phyloP scores from a whole-genome alignment of 2,888 invertebrate species.

The Orthonevra nobilis region DNA sequence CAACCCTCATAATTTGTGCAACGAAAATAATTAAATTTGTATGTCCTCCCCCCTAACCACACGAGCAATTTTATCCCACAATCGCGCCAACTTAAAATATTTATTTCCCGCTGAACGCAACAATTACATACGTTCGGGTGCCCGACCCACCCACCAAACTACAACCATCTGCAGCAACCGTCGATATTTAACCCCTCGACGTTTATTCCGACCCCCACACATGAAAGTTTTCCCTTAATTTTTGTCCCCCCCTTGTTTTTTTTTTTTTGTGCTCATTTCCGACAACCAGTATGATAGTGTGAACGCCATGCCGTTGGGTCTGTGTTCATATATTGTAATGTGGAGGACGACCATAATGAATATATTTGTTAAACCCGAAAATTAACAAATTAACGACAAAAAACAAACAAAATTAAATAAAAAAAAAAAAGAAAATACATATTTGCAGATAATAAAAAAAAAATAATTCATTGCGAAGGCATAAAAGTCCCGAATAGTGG shows the following conservation, averaged over 20 bases:
- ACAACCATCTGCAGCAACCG: too few relatives aligned
- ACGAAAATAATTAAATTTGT: conserved; percentile 46
- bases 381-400: conserved; percentile 41
- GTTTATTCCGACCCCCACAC: too few relatives aligned
- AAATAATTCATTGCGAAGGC: neutral
- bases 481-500: too few relatives aligned
- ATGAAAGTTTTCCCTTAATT: too few relatives aligned
- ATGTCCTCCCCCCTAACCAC: conserved; percentile 18
- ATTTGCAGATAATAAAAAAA: neutral
- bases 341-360: too few relatives aligned
- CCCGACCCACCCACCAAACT: too few relatives aligned
- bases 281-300: conserved; percentile 19
- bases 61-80: conserved; percentile 24
- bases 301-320: too few relatives aligned
- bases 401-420: too few relatives aligned
- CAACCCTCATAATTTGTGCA: conserved; percentile 36
- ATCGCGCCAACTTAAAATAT: conserved; percentile 24
- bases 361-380: conserved; percentile 30
- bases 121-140: too few relatives aligned
- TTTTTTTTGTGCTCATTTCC: neutral
- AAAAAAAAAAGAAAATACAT: neutral
- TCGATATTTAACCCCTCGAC: too few relatives aligned
- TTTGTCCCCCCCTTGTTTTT: too few relatives aligned
- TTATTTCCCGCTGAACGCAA: conserved; percentile 33
- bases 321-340: too few relatives aligned